Conservation (phyloP, 2,113 vertebrate species). For the Chionis minor region DNA sequence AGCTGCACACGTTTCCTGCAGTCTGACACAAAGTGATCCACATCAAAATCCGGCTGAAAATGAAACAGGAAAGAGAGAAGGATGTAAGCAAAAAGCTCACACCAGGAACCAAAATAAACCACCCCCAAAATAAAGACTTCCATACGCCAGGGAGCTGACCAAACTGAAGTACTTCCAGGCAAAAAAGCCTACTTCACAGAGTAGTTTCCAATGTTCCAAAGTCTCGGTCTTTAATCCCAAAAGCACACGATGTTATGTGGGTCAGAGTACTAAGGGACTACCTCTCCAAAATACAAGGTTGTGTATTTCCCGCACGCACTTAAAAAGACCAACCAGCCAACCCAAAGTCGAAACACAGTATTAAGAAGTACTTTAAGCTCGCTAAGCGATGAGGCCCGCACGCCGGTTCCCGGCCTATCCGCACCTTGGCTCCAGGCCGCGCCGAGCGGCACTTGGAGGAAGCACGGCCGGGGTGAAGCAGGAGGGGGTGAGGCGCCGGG, state of each 20-base stretch:
- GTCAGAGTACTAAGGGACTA: background rate
- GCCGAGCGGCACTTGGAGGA: fast-evolving
- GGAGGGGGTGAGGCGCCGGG: background rate
- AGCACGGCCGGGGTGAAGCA: fast-evolving
- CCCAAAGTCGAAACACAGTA: background rate
- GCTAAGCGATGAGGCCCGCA: background rate
- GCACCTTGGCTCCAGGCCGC: background rate
- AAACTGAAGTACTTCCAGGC: background rate
- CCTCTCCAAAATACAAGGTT: background rate
- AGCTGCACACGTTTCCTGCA: conserved; percentile 93
- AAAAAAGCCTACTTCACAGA: background rate
- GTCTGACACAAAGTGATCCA: conserved; percentile 93
- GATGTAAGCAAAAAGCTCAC: background rate
- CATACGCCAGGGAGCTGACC: background rate
- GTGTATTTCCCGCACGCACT: background rate
- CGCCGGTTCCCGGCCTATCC: background rate
- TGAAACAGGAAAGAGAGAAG: background rate
- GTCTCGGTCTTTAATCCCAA: background rate
- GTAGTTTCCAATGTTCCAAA: background rate
- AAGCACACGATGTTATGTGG: background rate
- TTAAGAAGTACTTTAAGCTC: background rate
- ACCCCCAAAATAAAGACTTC: background rate
- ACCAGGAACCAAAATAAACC: background rate
- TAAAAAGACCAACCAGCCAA: no score
- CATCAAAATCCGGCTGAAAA: conserved; percentile 91